Evolutionary conservation across 2,888 invertebrate species (phyloP).

Genomic region (Sthenelais limicola): DNA sequence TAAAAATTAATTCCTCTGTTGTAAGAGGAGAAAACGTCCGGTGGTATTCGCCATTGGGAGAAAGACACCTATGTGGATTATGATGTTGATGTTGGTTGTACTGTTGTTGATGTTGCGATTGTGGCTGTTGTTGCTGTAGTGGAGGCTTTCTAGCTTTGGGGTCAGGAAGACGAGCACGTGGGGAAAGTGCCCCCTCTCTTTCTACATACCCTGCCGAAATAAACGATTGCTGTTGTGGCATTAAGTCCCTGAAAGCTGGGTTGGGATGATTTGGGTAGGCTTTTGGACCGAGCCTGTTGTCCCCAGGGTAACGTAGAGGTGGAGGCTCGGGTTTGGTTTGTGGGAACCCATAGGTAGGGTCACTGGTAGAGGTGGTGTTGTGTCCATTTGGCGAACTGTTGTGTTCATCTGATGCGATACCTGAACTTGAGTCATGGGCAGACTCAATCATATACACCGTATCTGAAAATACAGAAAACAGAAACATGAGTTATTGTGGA

Average conservation of each 20-base stretch:
- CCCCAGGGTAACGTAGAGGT: neutral
- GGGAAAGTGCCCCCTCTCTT: slow-evolving; percentile 11
- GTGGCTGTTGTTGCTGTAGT: too few species aligned
- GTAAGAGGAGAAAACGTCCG: slow-evolving; percentile 21
- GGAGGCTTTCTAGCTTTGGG: too few species aligned
- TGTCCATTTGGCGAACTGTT: slow-evolving; percentile 32
- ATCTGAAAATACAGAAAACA: slow-evolving; percentile 36
- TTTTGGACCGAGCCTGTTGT: neutral
- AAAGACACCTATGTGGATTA: slow-evolving; percentile 2
- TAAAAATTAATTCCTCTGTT: slow-evolving; percentile 19
- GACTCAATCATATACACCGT: slow-evolving; percentile 46
- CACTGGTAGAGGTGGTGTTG: slow-evolving; percentile 37
- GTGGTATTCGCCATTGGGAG: slow-evolving; percentile 1
- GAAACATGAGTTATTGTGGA: too few species aligned
- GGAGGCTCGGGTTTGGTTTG: neutral
- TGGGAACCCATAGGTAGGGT: slow-evolving; percentile 23
- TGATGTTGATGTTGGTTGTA: too few species aligned
- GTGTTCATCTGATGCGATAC: slow-evolving; percentile 63
- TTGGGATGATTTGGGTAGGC: neutral
- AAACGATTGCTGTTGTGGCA: neutral
- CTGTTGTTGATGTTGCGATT: too few species aligned
- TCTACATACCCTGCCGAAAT: slow-evolving; percentile 1
- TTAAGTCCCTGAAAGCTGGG: slow-evolving; percentile 23
- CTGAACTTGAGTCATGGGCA: slow-evolving; percentile 68
- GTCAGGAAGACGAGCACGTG: slow-evolving; percentile 14